Evolutionary conservation across 2,888 invertebrate species (phyloP).

Genomic region (Orchesella flavescens): DNA sequence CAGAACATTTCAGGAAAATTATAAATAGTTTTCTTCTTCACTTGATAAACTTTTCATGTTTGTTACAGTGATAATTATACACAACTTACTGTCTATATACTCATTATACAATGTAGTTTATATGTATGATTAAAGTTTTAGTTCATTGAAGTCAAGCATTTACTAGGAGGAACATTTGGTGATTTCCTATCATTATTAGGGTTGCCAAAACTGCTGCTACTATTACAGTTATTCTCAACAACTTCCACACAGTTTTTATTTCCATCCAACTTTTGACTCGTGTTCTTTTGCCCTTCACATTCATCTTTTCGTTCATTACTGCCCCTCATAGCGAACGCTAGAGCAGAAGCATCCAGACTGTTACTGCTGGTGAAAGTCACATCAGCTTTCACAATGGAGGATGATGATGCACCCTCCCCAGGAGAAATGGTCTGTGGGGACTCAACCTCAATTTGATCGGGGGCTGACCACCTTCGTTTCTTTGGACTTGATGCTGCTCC

Average conservation of each 20-base stretch:
- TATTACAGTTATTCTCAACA: too few relatives aligned
- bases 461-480: constrained; percentile 79
- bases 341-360: background rate
- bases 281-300: background rate
- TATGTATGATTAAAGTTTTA: too few relatives aligned
- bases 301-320: background rate
- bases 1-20: too few relatives aligned
- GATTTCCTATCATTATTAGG: background rate
- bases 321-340: background rate
- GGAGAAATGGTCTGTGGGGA: constrained; percentile 1
- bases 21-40: too few relatives aligned
- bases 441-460: constrained; percentile 74
- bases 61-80: too few relatives aligned
- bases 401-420: too few relatives aligned
- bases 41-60: too few relatives aligned
- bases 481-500: constrained; percentile 71
- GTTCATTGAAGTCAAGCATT: constrained; percentile 36
- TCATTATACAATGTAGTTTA: too few relatives aligned
- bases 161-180: constrained; percentile 16
- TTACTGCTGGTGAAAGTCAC: background rate
- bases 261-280: background rate
- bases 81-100: too few relatives aligned
- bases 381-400: background rate
- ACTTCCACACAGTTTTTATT: background rate
- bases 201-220: background rate